Base-by-base conservation (phyloP, 2,113 vertebrate genomes). In the Salvelinus alpinus region DNA sequence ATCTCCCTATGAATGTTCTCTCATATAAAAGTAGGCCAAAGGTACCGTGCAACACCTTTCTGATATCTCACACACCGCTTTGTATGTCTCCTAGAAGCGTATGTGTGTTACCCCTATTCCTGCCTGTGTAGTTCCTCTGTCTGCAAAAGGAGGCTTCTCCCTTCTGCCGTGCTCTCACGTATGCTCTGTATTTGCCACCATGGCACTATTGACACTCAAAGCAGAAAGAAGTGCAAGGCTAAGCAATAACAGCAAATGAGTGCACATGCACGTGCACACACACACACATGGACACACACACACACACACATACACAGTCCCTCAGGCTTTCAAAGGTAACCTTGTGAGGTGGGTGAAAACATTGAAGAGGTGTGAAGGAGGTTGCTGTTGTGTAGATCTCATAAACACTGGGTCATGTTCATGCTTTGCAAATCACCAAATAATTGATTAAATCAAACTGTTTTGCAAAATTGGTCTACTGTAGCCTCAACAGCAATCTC, bases 131-230 rank as follows among this genome's bases (percentile, higher is more conserved):
- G 72, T 34, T 22, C n/a, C 22, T 66, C 38, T 65, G 60, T 64
- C 60, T 27, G 22, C 25, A 27, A 1, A 22, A 38, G 44, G 29
- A 34, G 22, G 60, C 60, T 64, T 20, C 54, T 57, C 14, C 54
- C 6, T 14, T 34, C 29, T 27, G 38, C n/a, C 13, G 31, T 54
- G 20, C 60, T 74, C 72, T 74, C 72, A 74, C 62, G 8, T 74
- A 74, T n/a, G 3, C 64, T 65, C 62, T 74, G 72, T 66, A 66
- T 74, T 74, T 74, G 31, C 72, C 72, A 74, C 72, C 62, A 47
- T 48, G 60, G 64, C 60, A 34, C 72, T 74, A 74, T 66, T 74
- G 72, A 74, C 60, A 74, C 60, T 62, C 72, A 73, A 60, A 44
- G 59, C 72, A 64, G 29, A 73, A 60, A 73, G 72, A 62, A 66